Evolutionary conservation across 1,140 invertebrate species (phyloP), one percentile per base, ranked within the genome.

Genomic region (Delia radicum): DNA sequence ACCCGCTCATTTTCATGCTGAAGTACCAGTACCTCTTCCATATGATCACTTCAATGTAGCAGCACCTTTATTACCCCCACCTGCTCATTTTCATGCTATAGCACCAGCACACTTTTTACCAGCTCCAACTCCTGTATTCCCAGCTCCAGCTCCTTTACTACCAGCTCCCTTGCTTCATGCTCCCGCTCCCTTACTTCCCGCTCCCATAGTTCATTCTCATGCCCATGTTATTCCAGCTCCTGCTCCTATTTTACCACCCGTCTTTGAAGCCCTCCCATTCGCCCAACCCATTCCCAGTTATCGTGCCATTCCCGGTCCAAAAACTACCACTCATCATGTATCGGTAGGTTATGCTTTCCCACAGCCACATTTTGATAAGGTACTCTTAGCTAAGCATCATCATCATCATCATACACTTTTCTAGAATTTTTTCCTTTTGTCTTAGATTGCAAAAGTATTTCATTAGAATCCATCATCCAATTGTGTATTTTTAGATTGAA

Each of bases 301-400:
- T 18, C 82, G 83, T 5, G 83, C 80, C 7, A 81, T 81, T 28
- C 80, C 78, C 1, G 83, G 83, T 6, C 81, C 83, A 3, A 85
- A 83, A 61, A 82, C 79, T 29, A 85, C 83, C 42, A 83, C 83
- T 8, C 80, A 82, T 28, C 80, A 80, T 1, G 83, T 85, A 0
- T 82, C 83, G 26, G 73, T 85, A 3, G 83, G 83, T 6, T 85
- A 82, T 63, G 78, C 81, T 0, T 83, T 82, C 21, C 83, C 83
- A 55, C 13, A 79, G 55, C 24, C 33, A 7, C 37, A 29, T 33
- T 42, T 65, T 24, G 55, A 63, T 18, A 73, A 75, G 37, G 77
- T 72, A 1, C 81, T 79, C 26, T 78, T 84, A 15, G 28, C 48
- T 15, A 3, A 67, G 13, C 27, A 15, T 13, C 79, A 79, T 46